Conservation (phyloP, 2,113 vertebrate species). For the Solenodon paradoxus region DNA sequence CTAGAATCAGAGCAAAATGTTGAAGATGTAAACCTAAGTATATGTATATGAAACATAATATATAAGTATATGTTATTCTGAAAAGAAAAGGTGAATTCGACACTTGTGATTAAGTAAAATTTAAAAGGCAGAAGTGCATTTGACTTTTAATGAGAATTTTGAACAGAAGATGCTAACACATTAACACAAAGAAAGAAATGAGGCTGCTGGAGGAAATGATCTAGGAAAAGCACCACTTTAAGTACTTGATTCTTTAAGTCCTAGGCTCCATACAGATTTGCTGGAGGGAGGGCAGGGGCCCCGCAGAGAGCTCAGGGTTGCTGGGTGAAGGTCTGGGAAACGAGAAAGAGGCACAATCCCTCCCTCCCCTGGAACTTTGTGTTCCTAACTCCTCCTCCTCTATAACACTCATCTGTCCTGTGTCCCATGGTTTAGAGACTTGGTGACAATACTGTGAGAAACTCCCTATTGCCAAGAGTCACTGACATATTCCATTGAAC, state of each 20-base stretch:
- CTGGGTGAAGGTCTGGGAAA: background rate
- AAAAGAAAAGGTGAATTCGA: background rate
- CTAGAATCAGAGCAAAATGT: background rate
- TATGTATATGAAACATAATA: background rate
- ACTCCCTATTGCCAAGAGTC: background rate
- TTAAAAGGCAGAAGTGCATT: background rate
- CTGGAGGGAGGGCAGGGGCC: background rate
- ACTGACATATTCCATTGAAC: background rate
- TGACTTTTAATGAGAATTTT: background rate
- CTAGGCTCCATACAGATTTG: background rate
- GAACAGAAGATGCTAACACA: background rate
- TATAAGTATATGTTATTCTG: background rate
- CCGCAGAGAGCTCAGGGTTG: background rate
- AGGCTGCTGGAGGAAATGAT: background rate
- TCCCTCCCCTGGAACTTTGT: background rate
- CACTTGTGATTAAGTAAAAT: background rate
- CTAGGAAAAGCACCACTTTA: background rate
- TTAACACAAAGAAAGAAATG: background rate
- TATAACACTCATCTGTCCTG: rapidly evolving
- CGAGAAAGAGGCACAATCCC: background rate
- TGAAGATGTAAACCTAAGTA: background rate
- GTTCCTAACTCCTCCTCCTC: too few species aligned
- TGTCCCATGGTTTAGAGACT: background rate
- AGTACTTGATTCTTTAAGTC: background rate
- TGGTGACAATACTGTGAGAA: background rate